A percentile compares a stretch with the other conserved stretches of the same genome.
Evolutionary conservation across 2,113 vertebrate species (phyloP).

Genomic region (Neogobius melanostomus): DNA sequence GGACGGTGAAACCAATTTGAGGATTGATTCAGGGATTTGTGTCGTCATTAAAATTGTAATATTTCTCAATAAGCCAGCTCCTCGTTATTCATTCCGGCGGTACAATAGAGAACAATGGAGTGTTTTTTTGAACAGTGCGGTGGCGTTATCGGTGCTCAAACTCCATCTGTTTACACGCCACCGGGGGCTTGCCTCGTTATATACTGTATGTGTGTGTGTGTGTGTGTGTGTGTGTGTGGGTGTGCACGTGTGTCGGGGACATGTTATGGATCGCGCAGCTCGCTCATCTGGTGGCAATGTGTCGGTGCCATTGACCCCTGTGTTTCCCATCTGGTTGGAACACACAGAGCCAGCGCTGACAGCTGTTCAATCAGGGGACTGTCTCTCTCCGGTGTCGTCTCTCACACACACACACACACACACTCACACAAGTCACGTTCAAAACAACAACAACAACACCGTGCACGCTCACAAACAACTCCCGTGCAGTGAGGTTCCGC

Average conservation of each 20-base stretch:
- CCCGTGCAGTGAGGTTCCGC: too few relatives aligned
- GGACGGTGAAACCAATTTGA: slow-evolving; percentile 12
- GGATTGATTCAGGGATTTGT: slow-evolving; percentile 12
- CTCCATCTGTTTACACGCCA: slow-evolving; percentile 54
- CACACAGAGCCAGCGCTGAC: slow-evolving; percentile 68
- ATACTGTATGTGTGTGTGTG: slow-evolving; percentile 7
- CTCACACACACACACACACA: not conserved
- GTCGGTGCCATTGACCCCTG: slow-evolving; percentile 73
- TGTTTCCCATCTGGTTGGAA: slow-evolving; percentile 72
- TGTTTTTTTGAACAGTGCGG: slow-evolving; percentile 2
- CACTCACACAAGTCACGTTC: not conserved
- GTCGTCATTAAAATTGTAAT: not conserved
- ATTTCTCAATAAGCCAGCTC: not conserved
- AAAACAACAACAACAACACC: slow-evolving; percentile 9
- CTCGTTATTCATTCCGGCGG: not conserved
- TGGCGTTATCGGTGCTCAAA: slow-evolving; percentile 8
- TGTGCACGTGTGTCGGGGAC: slow-evolving; percentile 25
- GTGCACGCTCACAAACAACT: slow-evolving; percentile 11
- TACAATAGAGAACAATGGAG: not conserved
- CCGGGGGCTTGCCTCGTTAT: slow-evolving; percentile 10
- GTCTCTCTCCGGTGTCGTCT: slow-evolving; percentile 46
- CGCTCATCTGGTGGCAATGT: slow-evolving; percentile 70
- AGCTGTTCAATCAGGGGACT: slow-evolving; percentile 72
- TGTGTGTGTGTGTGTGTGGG: not conserved
- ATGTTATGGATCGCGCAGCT: slow-evolving; percentile 45